phyloP scores from a whole-genome alignment of 2,888 invertebrate species.

The Cosmopolites sordidus region DNA sequence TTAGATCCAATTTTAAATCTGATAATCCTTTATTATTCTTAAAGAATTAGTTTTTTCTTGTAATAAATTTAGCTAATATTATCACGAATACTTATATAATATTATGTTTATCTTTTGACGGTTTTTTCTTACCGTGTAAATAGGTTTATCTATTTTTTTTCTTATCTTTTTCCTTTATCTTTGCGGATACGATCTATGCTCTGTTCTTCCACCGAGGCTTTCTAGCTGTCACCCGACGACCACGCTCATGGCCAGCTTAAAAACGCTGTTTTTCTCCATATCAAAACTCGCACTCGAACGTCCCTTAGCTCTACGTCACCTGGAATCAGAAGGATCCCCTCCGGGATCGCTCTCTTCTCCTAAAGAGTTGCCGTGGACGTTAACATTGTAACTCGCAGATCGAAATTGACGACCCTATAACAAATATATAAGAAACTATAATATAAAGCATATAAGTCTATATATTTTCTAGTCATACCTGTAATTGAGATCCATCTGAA shows the following conservation, averaged over 20 bases:
- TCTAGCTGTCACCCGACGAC: constrained; percentile 44
- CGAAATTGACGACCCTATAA: constrained; percentile 51
- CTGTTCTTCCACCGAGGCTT: constrained; percentile 15
- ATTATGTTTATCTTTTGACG: too few species aligned
- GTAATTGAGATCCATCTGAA: constrained; percentile 54
- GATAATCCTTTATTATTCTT: too few species aligned
- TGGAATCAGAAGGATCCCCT: constrained; percentile 52
- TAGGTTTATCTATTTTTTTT: too few species aligned
- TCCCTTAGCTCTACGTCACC: constrained; percentile 49
- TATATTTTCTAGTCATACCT: constrained; percentile 12
- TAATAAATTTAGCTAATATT: too few species aligned
- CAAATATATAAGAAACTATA: not conserved
- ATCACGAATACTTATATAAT: too few species aligned
- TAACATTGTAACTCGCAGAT: constrained; percentile 56
- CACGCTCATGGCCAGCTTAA: constrained; percentile 45
- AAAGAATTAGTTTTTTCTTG: too few species aligned
- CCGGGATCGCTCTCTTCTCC: constrained; percentile 56
- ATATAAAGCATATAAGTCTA: not conserved
- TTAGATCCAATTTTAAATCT: too few species aligned
- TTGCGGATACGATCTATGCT: too few species aligned
- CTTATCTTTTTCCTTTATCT: too few species aligned
- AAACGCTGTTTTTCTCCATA: constrained; percentile 42
- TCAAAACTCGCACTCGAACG: constrained; percentile 31
- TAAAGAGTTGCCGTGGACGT: constrained; percentile 53
- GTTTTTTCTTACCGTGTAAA: too few species aligned